Evolutionary conservation across 1,140 invertebrate species (phyloP).

Genomic region (Globodera rostochiensis): DNA sequence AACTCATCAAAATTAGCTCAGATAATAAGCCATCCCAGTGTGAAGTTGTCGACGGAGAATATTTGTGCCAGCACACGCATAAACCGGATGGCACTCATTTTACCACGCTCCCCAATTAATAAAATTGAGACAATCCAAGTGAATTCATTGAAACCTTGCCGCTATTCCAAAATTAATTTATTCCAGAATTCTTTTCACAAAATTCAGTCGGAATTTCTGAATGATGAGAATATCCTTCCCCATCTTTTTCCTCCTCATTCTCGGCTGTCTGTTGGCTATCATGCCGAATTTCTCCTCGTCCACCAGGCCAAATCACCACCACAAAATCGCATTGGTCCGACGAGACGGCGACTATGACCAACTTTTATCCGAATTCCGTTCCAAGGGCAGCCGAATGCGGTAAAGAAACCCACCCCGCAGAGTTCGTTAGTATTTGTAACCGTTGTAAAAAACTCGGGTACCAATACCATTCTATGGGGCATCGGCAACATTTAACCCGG

Average conservation of each 20-base stretch:
- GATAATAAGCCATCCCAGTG: too few species aligned
- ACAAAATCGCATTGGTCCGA: slow-evolving; percentile 19
- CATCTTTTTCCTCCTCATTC: slow-evolving; percentile 2
- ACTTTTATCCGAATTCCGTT: slow-evolving; percentile 20
- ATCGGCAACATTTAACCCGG: neutral
- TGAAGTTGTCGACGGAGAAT: too few species aligned
- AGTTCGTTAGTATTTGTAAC: too few species aligned
- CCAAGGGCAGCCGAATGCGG: slow-evolving; percentile 31
- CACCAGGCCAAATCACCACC: slow-evolving; percentile 3
- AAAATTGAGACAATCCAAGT: too few species aligned
- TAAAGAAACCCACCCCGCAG: neutral
- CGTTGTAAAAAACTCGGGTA: too few species aligned
- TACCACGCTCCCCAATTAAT: too few species aligned
- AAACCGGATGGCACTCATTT: too few species aligned
- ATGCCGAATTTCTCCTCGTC: neutral
- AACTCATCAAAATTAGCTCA: too few species aligned
- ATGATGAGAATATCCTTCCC: neutral
- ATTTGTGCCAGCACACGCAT: too few species aligned
- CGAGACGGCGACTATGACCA: slow-evolving; percentile 22
- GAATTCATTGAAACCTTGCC: neutral
- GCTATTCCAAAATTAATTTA: neutral
- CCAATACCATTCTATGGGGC: too few species aligned
- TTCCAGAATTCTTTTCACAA: slow-evolving; percentile 2
- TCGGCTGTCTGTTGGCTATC: neutral
- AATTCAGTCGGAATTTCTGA: neutral